Evolutionary conservation across 2,888 invertebrate species (phyloP), one percentile per base, ranked within the genome.

Genomic region (Drosophila tanythrix): DNA sequence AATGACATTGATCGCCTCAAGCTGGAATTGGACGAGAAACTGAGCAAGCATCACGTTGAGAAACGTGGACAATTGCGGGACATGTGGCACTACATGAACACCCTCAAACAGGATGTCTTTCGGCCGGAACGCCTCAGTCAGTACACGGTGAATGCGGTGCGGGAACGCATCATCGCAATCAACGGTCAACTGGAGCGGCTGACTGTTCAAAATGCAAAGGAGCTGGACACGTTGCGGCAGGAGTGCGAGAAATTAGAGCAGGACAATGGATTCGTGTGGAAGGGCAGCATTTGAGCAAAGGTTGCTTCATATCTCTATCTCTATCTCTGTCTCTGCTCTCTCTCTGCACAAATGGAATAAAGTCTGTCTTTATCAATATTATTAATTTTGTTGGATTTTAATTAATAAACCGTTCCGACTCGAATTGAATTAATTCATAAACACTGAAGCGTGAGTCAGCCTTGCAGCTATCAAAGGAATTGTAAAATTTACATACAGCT

Each of bases 1-100:
- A 82, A 85, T 58, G 92, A 93, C 70, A 92, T 93, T 72, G 92
- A 93, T 68, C 79, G 86, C 48, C 53, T 91, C 8, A 91, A 88
- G 79, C 65, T 71, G 13, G 83, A 89, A 25, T 73, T 92, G 18
- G 79, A 88, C 10, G 72, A 74, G 36, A 87, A 91, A 25, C 70
- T 90, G 55, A 74, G 75, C 18, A 77, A 75, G 33, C 84, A 90
- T 79, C 83, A 82, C 35, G 71, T 61, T 6, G 72, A 77, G 18
- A 80, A 87, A 18, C 85, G 82, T 63, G 81, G 79, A 43, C 90
- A 91, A 46, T 77, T 92, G n/a, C 85, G 91, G 78, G 91, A 92
- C 31, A 89, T 93, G 86, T 91, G 91, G 86, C 78, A 88, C 29
- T 85, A 84, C 70, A 81, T 93, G 58, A 79, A 83, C 57, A 74